Base-by-base conservation (phyloP, 2,797 vertebrate genomes). In the Oreochromis grahami region DNA sequence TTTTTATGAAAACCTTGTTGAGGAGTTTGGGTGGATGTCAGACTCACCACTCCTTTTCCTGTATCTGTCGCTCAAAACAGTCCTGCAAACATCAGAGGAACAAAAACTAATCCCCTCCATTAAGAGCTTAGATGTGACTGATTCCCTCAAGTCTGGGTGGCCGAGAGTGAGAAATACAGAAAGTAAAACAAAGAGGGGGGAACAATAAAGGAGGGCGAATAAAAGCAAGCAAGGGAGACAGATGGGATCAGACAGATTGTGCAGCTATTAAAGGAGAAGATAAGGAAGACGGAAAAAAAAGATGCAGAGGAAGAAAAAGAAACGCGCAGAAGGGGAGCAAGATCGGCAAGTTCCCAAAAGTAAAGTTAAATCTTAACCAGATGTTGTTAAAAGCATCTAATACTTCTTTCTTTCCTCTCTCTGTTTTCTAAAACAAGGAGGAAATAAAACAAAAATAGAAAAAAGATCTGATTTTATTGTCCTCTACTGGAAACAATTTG, bases 81-180 rank as follows among this genome's bases (percentile, higher is more conserved):
- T 63, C 84, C 84, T 34, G 63, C 34, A 87, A 91, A 94, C 85
- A 93, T 92, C 87, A 94, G 79, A 94, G 79, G 85, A 82, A 68
- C 77, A 53, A 52, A n/a, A 83, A 12, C 81, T 92, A 94, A 95
- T 93, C 94, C 92, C 84, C 82, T 81, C 92, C 88, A 95, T 95
- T 95, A 95, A 94, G 85, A 88, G 93, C 87, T 95, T 94, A 94
- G 38, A 87, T 81, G 86, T 65, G 85, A 81, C 84, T 87, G 86
- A 89, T 84, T 79, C 84, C 89, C 83, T 70, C 19, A 84, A 89
- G 79, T 86, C 86, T 94, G 94, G 91, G 93, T 95, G 93, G 91
- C 92, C 90, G 8, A 63, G 78, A 84, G 82, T 70, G 74, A 76
- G 63, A 76, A 52, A 63, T 58, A 79, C 17, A 43, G 43, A 79